phyloP scores from a whole-genome alignment of 2,797 vertebrate species.

The Sciaenops ocellatus region DNA sequence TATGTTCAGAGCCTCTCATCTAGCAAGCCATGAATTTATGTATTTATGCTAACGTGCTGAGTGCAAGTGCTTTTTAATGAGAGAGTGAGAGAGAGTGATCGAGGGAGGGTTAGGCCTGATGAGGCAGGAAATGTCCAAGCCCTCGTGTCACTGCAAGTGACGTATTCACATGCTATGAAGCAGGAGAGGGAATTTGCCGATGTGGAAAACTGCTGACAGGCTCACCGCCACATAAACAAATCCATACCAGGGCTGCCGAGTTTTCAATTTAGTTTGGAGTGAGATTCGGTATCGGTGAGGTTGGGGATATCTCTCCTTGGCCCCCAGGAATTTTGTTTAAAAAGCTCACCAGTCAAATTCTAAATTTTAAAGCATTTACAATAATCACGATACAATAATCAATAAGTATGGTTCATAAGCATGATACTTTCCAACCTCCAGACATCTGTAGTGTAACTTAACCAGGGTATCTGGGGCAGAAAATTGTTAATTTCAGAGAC shows the following conservation, averaged over 20 bases:
- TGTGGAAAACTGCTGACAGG: constrained; percentile 67
- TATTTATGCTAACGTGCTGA: constrained; percentile 70
- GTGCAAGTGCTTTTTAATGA: constrained; percentile 69
- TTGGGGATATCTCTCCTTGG: no score
- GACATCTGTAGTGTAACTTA: no score
- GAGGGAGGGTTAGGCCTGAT: constrained; percentile 38
- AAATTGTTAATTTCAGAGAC: no score
- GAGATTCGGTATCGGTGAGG: no score
- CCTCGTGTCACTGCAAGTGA: constrained; percentile 49
- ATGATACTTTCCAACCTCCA: no score
- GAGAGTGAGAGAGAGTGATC: constrained; percentile 29
- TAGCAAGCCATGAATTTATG: constrained; percentile 60
- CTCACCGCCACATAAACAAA: constrained; percentile 50
- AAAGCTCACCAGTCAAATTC: no score
- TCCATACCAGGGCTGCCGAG: constrained; percentile 24
- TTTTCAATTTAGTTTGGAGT: no score
- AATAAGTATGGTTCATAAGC: no score
- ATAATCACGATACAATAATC: no score
- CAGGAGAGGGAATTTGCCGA: constrained; percentile 36
- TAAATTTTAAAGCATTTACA: no score
- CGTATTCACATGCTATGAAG: constrained; percentile 53
- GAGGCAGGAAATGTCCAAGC: constrained; percentile 57
- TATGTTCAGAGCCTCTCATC: constrained; percentile 45
- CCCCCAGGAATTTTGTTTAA: no score
- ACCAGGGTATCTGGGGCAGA: no score